These are phyloP conservation scores for Manacus vitellinus DNA, from an alignment of 2,113 vertebrate genomes.

Conservation along the genomic window DNA sequence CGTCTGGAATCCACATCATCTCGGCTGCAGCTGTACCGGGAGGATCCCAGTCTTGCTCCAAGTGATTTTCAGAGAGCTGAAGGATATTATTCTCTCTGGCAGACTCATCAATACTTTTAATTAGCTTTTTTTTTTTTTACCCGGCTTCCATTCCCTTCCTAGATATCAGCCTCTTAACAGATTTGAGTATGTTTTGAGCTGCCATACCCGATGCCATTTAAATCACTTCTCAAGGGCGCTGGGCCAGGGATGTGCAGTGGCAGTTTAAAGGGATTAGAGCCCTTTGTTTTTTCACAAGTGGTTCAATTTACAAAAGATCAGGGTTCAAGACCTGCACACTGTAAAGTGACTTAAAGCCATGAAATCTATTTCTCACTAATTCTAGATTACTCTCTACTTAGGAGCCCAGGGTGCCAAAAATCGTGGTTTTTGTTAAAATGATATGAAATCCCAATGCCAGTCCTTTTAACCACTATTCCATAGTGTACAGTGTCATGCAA, in stretches of 20 bases:
- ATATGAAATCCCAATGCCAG: constrained; percentile 61
- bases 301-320: constrained; percentile 73
- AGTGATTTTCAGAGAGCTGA: constrained; percentile 18
- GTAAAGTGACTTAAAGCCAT: constrained; percentile 74
- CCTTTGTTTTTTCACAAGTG: constrained; percentile 73
- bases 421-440: constrained; percentile 63
- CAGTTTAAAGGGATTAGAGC: constrained; percentile 71
- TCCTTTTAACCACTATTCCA: constrained; percentile 19
- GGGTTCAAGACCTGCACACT: constrained; percentile 68
- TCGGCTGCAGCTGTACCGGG: accelerated
- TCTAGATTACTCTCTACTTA: constrained; percentile 73
- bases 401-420: constrained; percentile 68
- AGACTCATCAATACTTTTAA: constrained; percentile 66
- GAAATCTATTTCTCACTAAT: constrained; percentile 74
- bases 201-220: constrained; percentile 52
- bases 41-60: neutral
- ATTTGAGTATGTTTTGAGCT: constrained; percentile 49
- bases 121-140: constrained; percentile 26
- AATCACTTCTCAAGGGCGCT: constrained; percentile 62
- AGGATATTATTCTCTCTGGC: constrained; percentile 47
- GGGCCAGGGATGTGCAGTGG: constrained; percentile 68
- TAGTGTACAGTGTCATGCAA: constrained; percentile 52
- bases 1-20: neutral
- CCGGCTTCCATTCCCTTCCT: constrained; percentile 10
- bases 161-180: constrained; percentile 49